Evolutionary conservation across 2,888 invertebrate species (phyloP).

Genomic region (Nipponacmea schrenckii): DNA sequence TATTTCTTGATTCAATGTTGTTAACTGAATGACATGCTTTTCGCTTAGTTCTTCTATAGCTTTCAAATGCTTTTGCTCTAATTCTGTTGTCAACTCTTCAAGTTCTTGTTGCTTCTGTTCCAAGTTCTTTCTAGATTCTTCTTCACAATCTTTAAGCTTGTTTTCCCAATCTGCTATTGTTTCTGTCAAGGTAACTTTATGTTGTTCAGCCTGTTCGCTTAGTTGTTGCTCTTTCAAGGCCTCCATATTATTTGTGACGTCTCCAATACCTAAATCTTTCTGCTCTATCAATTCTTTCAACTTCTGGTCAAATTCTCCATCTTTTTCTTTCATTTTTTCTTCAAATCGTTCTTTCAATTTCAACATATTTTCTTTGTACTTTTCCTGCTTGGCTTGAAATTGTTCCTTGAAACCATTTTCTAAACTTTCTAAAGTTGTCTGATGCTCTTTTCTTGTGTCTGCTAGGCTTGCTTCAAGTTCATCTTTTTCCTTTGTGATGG

Average conservation of each 20-base stretch:
- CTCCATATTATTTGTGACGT: conserved; percentile 42
- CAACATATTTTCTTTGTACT: conserved; percentile 52
- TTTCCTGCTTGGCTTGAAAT: conserved; percentile 53
- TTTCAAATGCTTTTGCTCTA: conserved; percentile 11
- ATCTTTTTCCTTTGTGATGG: conserved; percentile 24
- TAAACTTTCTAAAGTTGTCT: conserved; percentile 31
- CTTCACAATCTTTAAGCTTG: conserved; percentile 10
- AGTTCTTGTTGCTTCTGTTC: conserved; percentile 16
- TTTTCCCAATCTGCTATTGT: conserved; percentile 13
- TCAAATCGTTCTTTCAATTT: conserved; percentile 56
- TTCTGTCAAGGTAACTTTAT: conserved; percentile 28
- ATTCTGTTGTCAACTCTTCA: conserved; percentile 14
- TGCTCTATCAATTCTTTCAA: conserved; percentile 46
- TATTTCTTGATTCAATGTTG: conserved; percentile 26
- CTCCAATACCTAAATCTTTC: conserved; percentile 53
- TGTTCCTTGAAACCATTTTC: conserved; percentile 47
- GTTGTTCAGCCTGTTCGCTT: conserved; percentile 37
- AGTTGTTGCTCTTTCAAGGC: conserved; percentile 42
- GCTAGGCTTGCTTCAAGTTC: conserved; percentile 26
- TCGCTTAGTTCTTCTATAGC: conserved; percentile 17
- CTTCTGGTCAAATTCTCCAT: conserved; percentile 47
- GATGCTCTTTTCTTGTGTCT: conserved; percentile 35
- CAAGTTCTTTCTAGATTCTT: conserved; percentile 7
- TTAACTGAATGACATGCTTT: conserved; percentile 15
- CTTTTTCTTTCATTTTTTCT: conserved; percentile 51